Percentiles rank a stretch among this genome's conserved stretches.
Conservation (phyloP, 2,797 vertebrate genomes). For the Crocodylus rhombifer region DNA sequence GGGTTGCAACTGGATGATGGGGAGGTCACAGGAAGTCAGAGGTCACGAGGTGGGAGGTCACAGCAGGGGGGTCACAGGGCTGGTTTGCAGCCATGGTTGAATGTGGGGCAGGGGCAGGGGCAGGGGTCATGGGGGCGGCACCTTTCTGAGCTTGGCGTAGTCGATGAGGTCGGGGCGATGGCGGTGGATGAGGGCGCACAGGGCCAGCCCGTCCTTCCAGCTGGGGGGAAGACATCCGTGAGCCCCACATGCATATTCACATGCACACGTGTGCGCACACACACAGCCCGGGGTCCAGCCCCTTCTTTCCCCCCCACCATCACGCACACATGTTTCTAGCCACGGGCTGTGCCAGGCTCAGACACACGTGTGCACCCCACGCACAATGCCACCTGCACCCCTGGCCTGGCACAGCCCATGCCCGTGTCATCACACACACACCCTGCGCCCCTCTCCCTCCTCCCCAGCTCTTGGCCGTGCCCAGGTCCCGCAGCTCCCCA, state of each 20-base stretch:
- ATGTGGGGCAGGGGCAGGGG: too few relatives aligned
- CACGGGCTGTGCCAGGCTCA: too few relatives aligned
- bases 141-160: slow-evolving; percentile 94
- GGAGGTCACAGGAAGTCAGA: not conserved
- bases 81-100: too few relatives aligned
- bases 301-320: too few relatives aligned
- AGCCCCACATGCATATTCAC: not conserved
- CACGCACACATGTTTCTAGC: too few relatives aligned
- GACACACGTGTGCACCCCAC: too few relatives aligned
- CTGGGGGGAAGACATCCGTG: slow-evolving; percentile 29
- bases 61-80: too few relatives aligned
- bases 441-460: not conserved
- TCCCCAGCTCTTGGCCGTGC: too few relatives aligned
- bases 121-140: slow-evolving; percentile 19
- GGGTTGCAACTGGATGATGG: not conserved
- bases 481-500: not conserved
- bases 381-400: too few relatives aligned
- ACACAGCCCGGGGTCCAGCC: too few relatives aligned
- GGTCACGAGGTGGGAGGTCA: not conserved
- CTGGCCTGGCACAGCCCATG: not conserved
- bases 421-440: not conserved
- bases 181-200: slow-evolving; percentile 95
- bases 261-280: too few relatives aligned
- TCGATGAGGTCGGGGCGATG: slow-evolving; percentile 87
- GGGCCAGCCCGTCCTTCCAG: slow-evolving; percentile 94